Evolutionary conservation across 2,888 invertebrate genomes (phyloP).

Genomic region (Melangyna quadrimaculata): DNA sequence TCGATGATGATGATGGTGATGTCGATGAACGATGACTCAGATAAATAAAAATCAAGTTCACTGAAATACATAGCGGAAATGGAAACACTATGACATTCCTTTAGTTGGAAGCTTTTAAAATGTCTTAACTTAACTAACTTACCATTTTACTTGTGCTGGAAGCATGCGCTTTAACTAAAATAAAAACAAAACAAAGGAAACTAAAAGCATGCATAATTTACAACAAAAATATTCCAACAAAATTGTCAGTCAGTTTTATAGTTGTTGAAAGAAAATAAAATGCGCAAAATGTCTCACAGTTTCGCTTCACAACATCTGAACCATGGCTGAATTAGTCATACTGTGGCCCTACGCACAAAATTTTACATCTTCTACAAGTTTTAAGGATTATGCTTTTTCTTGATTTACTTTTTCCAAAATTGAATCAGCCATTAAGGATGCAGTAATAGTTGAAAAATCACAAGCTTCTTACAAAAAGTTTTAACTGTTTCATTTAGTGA

Average conservation of each 20-base stretch:
- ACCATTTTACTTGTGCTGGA: not conserved
- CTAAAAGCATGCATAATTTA: not conserved
- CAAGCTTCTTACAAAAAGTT: no score
- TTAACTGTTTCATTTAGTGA: no score
- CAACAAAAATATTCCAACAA: not conserved
- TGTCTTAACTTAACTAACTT: not conserved
- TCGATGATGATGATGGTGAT: not conserved
- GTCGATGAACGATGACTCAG: slow-evolving; percentile 12
- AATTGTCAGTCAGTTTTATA: not conserved
- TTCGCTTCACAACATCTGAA: not conserved
- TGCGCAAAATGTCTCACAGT: slow-evolving; percentile 44
- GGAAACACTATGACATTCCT: not conserved
- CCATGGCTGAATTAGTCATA: not conserved
- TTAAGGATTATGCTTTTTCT: not conserved
- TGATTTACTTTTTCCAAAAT: no score
- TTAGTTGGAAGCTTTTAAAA: not conserved
- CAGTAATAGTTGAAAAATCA: no score
- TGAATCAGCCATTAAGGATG: no score
- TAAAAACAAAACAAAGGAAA: not conserved
- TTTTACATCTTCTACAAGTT: not conserved
- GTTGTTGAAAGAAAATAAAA: slow-evolving; percentile 1
- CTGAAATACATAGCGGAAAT: not conserved
- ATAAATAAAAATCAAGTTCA: not conserved
- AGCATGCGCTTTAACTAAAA: not conserved
- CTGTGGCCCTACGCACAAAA: not conserved